These are phyloP conservation scores for Sylvilagus bachmani DNA, from an alignment of 2,113 vertebrate genomes.

Conservation along the genomic window DNA sequence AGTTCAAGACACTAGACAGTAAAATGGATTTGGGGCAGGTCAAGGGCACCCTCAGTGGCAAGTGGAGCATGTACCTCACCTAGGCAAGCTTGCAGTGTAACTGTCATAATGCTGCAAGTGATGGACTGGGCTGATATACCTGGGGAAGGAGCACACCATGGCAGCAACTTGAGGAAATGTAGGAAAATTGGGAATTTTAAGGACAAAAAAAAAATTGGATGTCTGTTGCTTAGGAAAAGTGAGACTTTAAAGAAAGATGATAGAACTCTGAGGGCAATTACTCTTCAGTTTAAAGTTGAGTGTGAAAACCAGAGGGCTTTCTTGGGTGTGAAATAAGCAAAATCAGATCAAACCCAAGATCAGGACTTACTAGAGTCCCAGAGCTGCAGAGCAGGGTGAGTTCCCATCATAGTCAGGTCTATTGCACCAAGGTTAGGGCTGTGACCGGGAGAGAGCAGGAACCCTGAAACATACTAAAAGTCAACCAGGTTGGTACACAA, in stretches of 20 bases:
- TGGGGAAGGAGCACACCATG: not conserved
- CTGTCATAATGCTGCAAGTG: not conserved
- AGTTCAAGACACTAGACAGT: not conserved
- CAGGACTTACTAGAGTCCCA: not conserved
- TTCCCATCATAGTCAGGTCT: not conserved
- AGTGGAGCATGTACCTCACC: not conserved
- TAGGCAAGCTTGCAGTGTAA: not conserved
- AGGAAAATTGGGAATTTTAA: not conserved
- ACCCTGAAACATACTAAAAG: not conserved
- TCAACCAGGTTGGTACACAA: not conserved
- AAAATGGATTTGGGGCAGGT: not conserved
- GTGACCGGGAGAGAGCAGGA: not conserved
- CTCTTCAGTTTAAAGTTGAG: not conserved
- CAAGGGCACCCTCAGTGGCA: not conserved
- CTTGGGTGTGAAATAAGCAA: not conserved
- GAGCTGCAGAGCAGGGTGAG: not conserved
- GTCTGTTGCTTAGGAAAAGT: not conserved
- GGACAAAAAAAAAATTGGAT: not conserved
- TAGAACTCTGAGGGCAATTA: not conserved
- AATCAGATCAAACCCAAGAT: not conserved
- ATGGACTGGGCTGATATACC: not conserved
- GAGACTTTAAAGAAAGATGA: conserved; percentile 16
- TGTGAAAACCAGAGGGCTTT: not conserved
- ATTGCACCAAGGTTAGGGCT: not conserved
- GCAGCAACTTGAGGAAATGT: not conserved